Evolutionary conservation across 2,113 vertebrate genomes (phyloP).

Genomic region (Cygnus buccinator): DNA sequence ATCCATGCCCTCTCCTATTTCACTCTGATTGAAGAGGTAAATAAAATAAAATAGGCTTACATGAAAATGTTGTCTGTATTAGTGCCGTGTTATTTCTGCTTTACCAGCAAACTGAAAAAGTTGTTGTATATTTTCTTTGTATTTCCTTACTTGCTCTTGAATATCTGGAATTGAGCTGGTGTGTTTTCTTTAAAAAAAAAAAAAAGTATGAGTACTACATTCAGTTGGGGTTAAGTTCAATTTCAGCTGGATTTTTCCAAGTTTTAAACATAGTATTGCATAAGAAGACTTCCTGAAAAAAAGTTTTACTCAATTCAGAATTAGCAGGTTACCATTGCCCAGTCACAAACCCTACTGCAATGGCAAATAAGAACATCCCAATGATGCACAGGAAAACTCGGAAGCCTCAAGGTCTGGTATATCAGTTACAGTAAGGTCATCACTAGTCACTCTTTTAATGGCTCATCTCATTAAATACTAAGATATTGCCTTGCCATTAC

Average conservation of each 20-base stretch:
- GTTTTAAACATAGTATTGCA: slow-evolving; percentile 6
- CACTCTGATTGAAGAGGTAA: slow-evolving; percentile 60
- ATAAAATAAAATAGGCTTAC: slow-evolving; percentile 62
- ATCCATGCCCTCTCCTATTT: slow-evolving; percentile 38
- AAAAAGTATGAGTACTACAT: slow-evolving; percentile 46
- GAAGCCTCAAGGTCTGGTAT: slow-evolving; percentile 10
- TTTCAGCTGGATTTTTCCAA: slow-evolving; percentile 53
- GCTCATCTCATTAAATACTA: slow-evolving; percentile 74
- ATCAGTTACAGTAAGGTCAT: slow-evolving; percentile 66
- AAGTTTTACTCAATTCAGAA: background rate
- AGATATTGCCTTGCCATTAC: slow-evolving; percentile 72
- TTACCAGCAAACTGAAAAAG: background rate
- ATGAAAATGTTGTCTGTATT: slow-evolving; percentile 62
- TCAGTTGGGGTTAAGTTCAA: slow-evolving; percentile 58
- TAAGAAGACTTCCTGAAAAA: slow-evolving; percentile 28
- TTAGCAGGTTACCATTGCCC: background rate
- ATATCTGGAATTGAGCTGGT: slow-evolving; percentile 58
- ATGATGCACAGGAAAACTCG: slow-evolving; percentile 7
- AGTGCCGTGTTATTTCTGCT: slow-evolving; percentile 36
- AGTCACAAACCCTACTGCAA: background rate
- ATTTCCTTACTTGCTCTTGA: slow-evolving; percentile 21
- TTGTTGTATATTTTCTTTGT: background rate
- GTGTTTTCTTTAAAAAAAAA: slow-evolving; percentile 62
- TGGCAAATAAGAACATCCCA: slow-evolving; percentile 22
- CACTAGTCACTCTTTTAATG: slow-evolving; percentile 73